Conservation (phyloP, 2,113 vertebrate genomes). For the Trogon surrucura region DNA sequence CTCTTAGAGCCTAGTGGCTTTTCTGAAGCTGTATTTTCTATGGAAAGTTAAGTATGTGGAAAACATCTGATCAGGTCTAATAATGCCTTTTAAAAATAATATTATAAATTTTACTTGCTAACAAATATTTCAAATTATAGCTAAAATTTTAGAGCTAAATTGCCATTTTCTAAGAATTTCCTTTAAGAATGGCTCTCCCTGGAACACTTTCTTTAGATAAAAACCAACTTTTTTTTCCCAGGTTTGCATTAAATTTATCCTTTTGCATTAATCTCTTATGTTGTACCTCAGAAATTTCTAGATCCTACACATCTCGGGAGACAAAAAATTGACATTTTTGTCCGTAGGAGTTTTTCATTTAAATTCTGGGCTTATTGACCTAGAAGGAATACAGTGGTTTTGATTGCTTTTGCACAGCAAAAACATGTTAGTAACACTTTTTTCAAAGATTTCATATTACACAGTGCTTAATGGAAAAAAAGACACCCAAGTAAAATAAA, state of each 20-base stretch:
- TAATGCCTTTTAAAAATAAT: background rate
- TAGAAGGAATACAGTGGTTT: background rate
- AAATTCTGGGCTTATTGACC: background rate
- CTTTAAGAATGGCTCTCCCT: background rate
- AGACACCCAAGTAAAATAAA: background rate
- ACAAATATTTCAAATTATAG: background rate
- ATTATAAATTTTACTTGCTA: background rate
- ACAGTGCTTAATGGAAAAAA: background rate
- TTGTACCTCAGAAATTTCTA: background rate
- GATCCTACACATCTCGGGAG: background rate
- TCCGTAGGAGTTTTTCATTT: background rate
- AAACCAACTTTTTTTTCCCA: background rate
- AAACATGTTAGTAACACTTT: background rate
- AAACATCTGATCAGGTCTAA: background rate
- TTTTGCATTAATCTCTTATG: background rate
- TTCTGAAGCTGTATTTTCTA: background rate
- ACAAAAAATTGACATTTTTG: background rate
- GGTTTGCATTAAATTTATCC: background rate
- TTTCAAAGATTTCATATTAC: background rate
- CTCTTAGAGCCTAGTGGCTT: background rate
- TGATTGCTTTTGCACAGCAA: background rate
- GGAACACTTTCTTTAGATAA: background rate
- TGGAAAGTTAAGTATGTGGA: background rate
- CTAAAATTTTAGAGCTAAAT: background rate
- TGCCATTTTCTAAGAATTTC: background rate